Conservation (phyloP, 2,113 vertebrate genomes). For the Lepus americanus region DNA sequence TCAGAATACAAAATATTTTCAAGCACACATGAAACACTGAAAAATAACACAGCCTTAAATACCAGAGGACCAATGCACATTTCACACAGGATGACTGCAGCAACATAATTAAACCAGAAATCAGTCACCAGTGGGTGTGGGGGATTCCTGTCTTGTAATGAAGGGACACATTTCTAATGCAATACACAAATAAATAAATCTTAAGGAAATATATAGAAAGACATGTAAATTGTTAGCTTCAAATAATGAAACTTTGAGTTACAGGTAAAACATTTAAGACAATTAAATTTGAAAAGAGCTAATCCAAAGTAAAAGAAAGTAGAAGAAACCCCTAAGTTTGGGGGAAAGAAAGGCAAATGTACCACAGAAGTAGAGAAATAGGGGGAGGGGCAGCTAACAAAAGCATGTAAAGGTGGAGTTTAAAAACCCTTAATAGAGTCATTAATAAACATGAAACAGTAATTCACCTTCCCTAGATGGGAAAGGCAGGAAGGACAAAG, state of each 20-base stretch:
- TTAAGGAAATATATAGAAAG: background rate
- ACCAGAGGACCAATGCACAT: background rate
- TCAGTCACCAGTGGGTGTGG: background rate
- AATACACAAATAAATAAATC: background rate
- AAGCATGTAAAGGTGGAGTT: background rate
- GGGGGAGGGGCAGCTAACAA: background rate
- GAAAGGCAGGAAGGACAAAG: background rate
- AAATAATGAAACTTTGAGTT: background rate
- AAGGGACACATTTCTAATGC: background rate
- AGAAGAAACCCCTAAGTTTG: background rate
- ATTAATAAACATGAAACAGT: background rate
- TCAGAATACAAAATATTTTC: background rate
- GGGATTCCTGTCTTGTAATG: background rate
- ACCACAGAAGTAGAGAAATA: background rate
- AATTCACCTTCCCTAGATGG: background rate
- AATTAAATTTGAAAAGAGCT: background rate
- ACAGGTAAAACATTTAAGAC: background rate
- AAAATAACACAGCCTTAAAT: background rate
- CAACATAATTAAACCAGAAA: conserved; percentile 7
- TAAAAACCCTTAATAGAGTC: background rate
- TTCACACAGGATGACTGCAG: background rate
- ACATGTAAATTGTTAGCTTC: background rate
- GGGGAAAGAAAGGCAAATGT: background rate
- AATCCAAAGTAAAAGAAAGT: background rate
- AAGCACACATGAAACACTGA: background rate